These are phyloP conservation scores for Zoanthus sansibaricus DNA, from an alignment of 92 coral and sea anemone genomes.

Conservation along the genomic window DNA sequence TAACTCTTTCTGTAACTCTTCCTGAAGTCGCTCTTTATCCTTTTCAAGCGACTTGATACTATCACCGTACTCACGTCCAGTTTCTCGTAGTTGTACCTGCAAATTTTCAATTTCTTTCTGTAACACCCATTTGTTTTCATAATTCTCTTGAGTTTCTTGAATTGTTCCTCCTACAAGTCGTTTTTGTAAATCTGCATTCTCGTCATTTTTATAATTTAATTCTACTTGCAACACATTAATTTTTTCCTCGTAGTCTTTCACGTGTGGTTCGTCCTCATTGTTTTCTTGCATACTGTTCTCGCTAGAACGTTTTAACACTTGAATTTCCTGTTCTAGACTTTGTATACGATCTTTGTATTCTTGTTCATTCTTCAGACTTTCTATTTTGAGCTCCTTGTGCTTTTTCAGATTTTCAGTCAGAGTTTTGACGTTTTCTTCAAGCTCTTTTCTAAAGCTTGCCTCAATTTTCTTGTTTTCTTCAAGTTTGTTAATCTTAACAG, in stretches of 20 bases:
- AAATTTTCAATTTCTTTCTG: constrained; percentile 56
- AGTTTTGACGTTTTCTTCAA: constrained; percentile 65
- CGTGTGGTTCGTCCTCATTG: constrained; percentile 28
- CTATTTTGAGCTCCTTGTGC: constrained; percentile 20
- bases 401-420: constrained; percentile 60
- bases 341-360: constrained; percentile 40
- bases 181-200: constrained; percentile 26
- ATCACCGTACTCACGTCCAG: constrained; percentile 38
- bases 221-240: constrained; percentile 50
- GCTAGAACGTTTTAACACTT: constrained; percentile 29
- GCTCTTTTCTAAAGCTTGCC: constrained; percentile 64
- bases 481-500: constrained; percentile 61
- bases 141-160: constrained; percentile 53
- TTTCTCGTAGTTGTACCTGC: constrained; percentile 45
- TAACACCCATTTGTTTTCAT: constrained; percentile 30
- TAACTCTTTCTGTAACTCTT: constrained; percentile 57
- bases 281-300: constrained; percentile 20
- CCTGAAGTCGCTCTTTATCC: constrained; percentile 54
- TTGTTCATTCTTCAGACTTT: constrained; percentile 46
- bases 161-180: constrained; percentile 15
- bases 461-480: constrained; percentile 69
- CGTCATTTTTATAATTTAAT: constrained; percentile 42
- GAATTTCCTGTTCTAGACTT: constrained; percentile 21
- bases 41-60: constrained; percentile 48
- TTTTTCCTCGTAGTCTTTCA: constrained; percentile 57